A percentile compares a stretch with the other conserved stretches of the same genome.
Evolutionary conservation across 2,888 invertebrate genomes (phyloP).

Genomic region (Caenorhabditis afra): DNA sequence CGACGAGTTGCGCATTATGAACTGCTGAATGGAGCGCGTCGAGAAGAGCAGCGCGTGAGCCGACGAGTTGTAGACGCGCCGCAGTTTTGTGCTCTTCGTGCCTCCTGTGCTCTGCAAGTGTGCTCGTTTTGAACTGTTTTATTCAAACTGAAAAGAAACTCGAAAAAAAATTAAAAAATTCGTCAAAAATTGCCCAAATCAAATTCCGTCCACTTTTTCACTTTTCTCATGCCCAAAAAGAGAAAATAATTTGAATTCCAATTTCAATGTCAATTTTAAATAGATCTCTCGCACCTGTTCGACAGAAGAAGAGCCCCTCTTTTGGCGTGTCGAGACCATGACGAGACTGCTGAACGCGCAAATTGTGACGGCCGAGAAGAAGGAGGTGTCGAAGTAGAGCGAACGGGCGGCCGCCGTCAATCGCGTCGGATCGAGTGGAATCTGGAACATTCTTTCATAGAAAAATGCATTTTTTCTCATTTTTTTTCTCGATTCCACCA

Average conservation of each 20-base stretch:
- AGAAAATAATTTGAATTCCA: no score
- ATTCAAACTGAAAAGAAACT: no score
- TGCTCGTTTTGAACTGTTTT: no score
- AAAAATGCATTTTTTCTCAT: neutral
- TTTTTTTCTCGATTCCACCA: no score
- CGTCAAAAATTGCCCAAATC: no score
- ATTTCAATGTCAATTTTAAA: no score
- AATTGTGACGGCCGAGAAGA: slow-evolving; percentile 67
- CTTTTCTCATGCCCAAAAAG: no score
- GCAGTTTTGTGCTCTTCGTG: slow-evolving; percentile 37
- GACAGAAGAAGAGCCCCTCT: slow-evolving; percentile 55
- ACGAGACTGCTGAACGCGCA: slow-evolving; percentile 66
- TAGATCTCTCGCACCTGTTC: neutral
- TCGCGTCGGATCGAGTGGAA: slow-evolving; percentile 52
- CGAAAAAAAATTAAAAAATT: neutral
- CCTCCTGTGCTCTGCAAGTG: slow-evolving; percentile 20
- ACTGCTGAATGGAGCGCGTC: slow-evolving; percentile 49
- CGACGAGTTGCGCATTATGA: slow-evolving; percentile 24
- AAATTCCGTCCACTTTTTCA: no score
- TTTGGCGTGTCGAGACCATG: slow-evolving; percentile 61
- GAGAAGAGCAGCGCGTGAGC: slow-evolving; percentile 44
- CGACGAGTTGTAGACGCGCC: slow-evolving; percentile 39
- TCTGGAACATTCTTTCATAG: slow-evolving; percentile 7
- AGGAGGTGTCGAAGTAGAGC: slow-evolving; percentile 69
- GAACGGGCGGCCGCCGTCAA: slow-evolving; percentile 61